Conservation (phyloP, 2,113 vertebrate genomes). For the Brachyhypopomus gauderio region DNA sequence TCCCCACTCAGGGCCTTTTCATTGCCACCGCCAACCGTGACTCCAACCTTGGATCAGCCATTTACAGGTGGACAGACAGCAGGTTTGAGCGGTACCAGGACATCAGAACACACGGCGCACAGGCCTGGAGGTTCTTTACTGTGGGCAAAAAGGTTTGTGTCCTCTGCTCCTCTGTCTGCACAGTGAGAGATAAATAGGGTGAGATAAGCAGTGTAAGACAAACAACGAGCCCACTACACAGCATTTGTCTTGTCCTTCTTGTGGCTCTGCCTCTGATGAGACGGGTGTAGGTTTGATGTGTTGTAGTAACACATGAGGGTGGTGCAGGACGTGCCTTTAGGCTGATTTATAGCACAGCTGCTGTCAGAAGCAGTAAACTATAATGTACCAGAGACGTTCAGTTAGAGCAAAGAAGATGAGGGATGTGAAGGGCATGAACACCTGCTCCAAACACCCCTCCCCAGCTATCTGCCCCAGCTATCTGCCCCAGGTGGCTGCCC, state of each 20-base stretch:
- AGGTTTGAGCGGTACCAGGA: slow-evolving; percentile 86
- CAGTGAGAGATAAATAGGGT: background rate
- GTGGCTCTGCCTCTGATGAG: too few relatives aligned
- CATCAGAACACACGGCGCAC: slow-evolving; percentile 87
- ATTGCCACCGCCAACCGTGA: slow-evolving; percentile 83
- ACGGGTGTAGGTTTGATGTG: too few relatives aligned
- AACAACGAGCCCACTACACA: background rate
- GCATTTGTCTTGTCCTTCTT: too few relatives aligned
- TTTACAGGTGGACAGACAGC: slow-evolving; percentile 87
- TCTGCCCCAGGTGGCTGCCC: background rate
- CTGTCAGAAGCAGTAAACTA: background rate
- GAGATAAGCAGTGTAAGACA: too few relatives aligned
- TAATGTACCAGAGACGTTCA: background rate
- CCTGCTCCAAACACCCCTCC: background rate
- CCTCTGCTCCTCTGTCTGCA: background rate
- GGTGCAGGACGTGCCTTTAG: too few relatives aligned
- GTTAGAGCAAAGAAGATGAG: background rate
- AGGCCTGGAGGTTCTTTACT: slow-evolving; percentile 91
- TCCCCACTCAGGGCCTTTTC: slow-evolving; percentile 85
- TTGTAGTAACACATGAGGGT: too few relatives aligned
- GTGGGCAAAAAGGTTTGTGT: slow-evolving; percentile 81
- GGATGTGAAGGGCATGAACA: background rate
- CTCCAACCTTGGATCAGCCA: slow-evolving; percentile 72
- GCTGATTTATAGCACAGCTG: background rate
- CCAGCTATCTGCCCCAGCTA: background rate